Conservation (phyloP, 30 jellyfish, hydroid and myxozoan species). For the Cassiopea andromeda region DNA sequence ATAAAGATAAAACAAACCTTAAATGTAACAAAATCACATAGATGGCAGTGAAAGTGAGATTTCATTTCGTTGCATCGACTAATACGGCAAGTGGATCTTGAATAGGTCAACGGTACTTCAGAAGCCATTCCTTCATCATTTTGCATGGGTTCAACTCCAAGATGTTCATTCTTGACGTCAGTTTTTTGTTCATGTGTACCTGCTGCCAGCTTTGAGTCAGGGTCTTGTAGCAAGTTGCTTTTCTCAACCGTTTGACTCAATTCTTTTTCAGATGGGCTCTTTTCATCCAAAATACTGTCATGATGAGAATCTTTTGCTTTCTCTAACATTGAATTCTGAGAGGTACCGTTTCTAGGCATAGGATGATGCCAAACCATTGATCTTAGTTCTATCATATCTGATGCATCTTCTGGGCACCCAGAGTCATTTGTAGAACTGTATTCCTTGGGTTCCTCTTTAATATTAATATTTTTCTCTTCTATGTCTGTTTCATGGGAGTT, state of each 20-base stretch:
- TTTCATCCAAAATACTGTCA: neutral
- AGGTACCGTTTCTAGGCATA: neutral
- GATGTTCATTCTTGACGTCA: neutral
- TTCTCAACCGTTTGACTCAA: neutral
- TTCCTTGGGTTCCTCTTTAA: constrained; percentile 27
- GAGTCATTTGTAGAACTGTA: neutral
- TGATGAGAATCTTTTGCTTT: constrained; percentile 14
- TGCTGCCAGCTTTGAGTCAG: neutral
- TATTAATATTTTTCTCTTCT: constrained; percentile 5
- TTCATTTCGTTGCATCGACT: constrained; percentile 21
- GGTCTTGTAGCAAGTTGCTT: neutral
- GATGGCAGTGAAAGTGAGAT: constrained; percentile 63
- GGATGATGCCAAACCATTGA: constrained; percentile 71
- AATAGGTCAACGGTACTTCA: neutral
- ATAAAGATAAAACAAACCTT: constrained; percentile 13
- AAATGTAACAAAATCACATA: constrained; percentile 56
- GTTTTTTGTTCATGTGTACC: neutral
- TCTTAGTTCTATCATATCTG: constrained; percentile 49
- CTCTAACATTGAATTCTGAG: neutral
- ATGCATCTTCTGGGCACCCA: constrained; percentile 16
- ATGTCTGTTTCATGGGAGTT: constrained; percentile 14
- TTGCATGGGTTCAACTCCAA: neutral
- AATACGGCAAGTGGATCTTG: constrained; percentile 19
- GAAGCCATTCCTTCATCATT: neutral
- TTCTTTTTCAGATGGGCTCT: neutral